These are phyloP conservation scores for Ganaspis sp. DNA, from an alignment of 1,140 invertebrate species.

Conservation along the genomic window DNA sequence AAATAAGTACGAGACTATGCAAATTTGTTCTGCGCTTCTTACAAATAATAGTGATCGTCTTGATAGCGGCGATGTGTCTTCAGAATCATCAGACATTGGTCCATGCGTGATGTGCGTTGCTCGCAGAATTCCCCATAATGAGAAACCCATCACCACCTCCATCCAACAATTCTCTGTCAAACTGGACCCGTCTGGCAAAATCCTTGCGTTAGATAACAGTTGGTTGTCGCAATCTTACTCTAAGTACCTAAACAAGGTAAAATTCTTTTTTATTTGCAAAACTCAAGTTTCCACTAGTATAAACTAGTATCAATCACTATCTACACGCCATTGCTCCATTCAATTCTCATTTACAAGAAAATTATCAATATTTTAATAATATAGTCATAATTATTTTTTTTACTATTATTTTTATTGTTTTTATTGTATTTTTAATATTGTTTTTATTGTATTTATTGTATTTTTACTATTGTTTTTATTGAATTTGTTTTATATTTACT, in stretches of 20 bases:
- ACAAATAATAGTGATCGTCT: slow-evolving; percentile 75
- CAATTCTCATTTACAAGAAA: slow-evolving; percentile 43
- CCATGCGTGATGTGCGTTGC: slow-evolving; percentile 88
- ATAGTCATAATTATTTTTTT: too few species aligned
- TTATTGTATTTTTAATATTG: too few species aligned
- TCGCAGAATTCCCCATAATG: slow-evolving; percentile 88
- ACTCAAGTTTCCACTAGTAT: not conserved
- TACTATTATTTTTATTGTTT: too few species aligned
- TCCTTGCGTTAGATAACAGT: slow-evolving; percentile 86
- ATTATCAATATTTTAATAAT: too few species aligned
- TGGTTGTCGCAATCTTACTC: slow-evolving; percentile 81
- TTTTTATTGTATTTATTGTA: too few species aligned
- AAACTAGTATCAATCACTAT: not conserved
- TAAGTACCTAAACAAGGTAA: slow-evolving; percentile 83
- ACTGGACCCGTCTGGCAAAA: slow-evolving; percentile 89
- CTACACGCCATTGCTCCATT: not conserved
- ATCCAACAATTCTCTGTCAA: slow-evolving; percentile 95
- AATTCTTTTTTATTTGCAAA: slow-evolving; percentile 36
- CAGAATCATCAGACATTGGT: slow-evolving; percentile 77
- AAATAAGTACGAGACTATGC: slow-evolving; percentile 86
- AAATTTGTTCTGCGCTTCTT: slow-evolving; percentile 79
- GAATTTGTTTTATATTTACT: too few species aligned
- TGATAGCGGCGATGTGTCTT: slow-evolving; percentile 76
- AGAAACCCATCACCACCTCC: slow-evolving; percentile 83
- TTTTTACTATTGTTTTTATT: too few species aligned